A percentile compares a stretch with the other conserved stretches of the same genome.
These are phyloP conservation scores for Tachypleus tridentatus DNA, from an alignment of 1,140 invertebrate species.

Conservation along the genomic window DNA sequence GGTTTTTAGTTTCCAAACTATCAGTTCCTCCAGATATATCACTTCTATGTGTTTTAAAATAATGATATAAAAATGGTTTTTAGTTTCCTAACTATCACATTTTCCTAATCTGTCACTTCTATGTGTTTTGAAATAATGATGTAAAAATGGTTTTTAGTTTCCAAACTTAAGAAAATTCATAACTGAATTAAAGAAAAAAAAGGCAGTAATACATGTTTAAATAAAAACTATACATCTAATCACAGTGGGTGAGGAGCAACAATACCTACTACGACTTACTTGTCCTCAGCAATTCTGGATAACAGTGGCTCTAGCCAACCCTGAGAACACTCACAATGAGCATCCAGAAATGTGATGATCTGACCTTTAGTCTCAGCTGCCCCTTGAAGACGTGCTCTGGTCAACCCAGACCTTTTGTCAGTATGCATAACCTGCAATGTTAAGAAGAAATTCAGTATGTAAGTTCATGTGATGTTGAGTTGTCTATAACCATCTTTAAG, in stretches of 20 bases:
- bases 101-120: too few relatives aligned
- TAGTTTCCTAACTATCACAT: too few relatives aligned
- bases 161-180: background rate
- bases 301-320: conserved; percentile 91
- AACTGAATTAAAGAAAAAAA: background rate
- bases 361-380: conserved; percentile 81
- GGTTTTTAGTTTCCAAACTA: too few relatives aligned
- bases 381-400: conserved; percentile 79
- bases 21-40: too few relatives aligned
- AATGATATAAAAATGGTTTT: too few relatives aligned
- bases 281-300: conserved; percentile 74
- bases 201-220: background rate
- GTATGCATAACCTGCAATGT: conserved; percentile 58
- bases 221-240: too few relatives aligned
- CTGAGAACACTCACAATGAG: conserved; percentile 80
- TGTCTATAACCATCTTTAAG: too few relatives aligned
- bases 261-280: conserved; percentile 30
- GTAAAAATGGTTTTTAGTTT: background rate
- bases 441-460: background rate
- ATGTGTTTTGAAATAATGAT: too few relatives aligned
- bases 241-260: too few relatives aligned
- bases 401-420: conserved; percentile 79
- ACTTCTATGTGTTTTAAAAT: too few relatives aligned
- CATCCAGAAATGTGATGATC: conserved; percentile 92
- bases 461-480: too few relatives aligned